Evolutionary conservation across 1,140 invertebrate genomes (phyloP).

Genomic region (Drosophila simulans): DNA sequence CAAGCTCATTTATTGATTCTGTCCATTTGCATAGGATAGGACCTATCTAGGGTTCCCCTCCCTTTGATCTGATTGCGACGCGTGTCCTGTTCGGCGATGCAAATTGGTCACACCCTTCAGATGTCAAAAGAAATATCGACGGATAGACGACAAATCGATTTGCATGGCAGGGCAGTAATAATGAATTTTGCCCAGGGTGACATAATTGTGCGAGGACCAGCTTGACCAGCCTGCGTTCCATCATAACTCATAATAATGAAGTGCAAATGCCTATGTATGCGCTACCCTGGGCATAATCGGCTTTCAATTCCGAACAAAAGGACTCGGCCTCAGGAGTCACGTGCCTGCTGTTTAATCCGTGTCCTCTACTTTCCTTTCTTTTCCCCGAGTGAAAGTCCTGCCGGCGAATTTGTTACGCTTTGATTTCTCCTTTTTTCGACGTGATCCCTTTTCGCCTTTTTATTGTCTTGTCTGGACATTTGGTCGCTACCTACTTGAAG

Average conservation of each 20-base stretch:
- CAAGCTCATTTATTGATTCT: conserved; percentile 66
- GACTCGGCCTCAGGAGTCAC: conserved; percentile 59
- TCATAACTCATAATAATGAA: conserved; percentile 71
- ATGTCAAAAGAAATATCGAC: conserved; percentile 63
- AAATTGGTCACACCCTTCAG: conserved; percentile 73
- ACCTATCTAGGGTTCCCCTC: neutral
- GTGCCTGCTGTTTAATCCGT: conserved; percentile 73
- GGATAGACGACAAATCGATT: conserved; percentile 69
- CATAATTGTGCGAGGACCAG: conserved; percentile 62
- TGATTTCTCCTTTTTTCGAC: conserved; percentile 60
- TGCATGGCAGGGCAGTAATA: conserved; percentile 62
- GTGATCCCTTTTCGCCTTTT: conserved; percentile 66
- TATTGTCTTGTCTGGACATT: conserved; percentile 56
- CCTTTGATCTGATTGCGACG: conserved; percentile 46
- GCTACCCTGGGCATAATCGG: conserved; percentile 60
- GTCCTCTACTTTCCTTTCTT: conserved; percentile 48
- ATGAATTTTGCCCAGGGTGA: conserved; percentile 68
- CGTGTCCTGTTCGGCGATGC: conserved; percentile 64
- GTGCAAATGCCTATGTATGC: conserved; percentile 61
- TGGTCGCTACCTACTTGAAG: conserved; percentile 67
- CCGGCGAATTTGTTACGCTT: conserved; percentile 74
- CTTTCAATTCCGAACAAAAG: conserved; percentile 71
- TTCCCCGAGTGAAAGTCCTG: conserved; percentile 51
- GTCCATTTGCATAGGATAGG: conserved; percentile 55
- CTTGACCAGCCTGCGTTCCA: conserved; percentile 44